Conservation (phyloP, 2,797 vertebrate genomes). For the Champsocephalus esox region DNA sequence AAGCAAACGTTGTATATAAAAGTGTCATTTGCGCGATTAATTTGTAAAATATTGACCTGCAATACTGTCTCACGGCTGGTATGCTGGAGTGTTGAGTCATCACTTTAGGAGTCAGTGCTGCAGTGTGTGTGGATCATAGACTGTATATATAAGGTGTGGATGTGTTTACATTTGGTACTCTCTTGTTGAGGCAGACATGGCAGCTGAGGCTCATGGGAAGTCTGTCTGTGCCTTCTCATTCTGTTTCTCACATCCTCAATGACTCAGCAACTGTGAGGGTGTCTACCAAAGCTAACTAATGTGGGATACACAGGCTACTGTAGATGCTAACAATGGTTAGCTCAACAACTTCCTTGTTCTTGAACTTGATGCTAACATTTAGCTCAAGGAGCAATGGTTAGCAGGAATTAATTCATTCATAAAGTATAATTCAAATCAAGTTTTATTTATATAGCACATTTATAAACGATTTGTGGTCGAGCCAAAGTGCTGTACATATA, state of each 20-base stretch:
- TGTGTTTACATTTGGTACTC: conserved; percentile 5
- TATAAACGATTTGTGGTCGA: too few species aligned
- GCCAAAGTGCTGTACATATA: too few species aligned
- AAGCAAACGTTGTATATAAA: conserved; percentile 1
- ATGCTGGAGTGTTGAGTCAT: conserved; percentile 67
- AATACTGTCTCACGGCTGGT: background rate
- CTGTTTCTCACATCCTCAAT: background rate
- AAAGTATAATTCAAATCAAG: too few species aligned
- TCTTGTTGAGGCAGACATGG: background rate
- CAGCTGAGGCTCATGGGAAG: conserved; percentile 25
- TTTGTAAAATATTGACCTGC: background rate
- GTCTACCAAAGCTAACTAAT: background rate
- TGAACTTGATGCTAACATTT: too few species aligned
- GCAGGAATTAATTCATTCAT: too few species aligned
- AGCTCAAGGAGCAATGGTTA: too few species aligned
- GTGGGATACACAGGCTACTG: background rate
- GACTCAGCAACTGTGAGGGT: conserved; percentile 6
- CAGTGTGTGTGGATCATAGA: conserved; percentile 45
- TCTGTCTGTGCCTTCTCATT: background rate
- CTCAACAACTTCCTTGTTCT: too few species aligned
- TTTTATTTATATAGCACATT: too few species aligned
- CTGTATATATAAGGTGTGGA: too few species aligned
- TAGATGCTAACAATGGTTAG: too few species aligned
- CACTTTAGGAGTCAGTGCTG: conserved; percentile 49
- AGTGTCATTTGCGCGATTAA: background rate